Evolutionary conservation across 2,797 vertebrate genomes (phyloP).

Genomic region (Potorous gilbertii): DNA sequence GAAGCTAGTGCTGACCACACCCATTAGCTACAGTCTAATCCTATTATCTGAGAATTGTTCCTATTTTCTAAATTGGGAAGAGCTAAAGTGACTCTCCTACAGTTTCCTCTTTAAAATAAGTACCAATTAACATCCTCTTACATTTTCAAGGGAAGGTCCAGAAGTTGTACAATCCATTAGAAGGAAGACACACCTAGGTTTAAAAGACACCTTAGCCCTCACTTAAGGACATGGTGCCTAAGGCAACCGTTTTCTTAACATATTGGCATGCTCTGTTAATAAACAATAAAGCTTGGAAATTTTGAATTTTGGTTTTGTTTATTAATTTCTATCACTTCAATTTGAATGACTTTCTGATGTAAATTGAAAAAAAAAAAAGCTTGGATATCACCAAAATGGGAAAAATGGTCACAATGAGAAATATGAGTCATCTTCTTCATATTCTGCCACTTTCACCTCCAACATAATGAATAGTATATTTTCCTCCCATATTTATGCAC

Average conservation of each 20-base stretch:
- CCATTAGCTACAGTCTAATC: not conserved
- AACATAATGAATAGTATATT: constrained; percentile 28
- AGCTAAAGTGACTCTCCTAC: not conserved
- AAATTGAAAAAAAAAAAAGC: not conserved
- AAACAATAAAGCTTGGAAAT: not conserved
- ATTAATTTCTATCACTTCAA: not conserved
- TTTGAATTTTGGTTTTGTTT: not conserved
- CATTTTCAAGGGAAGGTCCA: not conserved
- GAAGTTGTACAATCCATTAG: not conserved
- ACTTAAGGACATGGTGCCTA: not conserved
- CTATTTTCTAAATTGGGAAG: not conserved
- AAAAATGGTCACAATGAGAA: not conserved
- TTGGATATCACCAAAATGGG: not conserved
- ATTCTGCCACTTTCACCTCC: constrained; percentile 14
- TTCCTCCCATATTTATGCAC: constrained; percentile 39
- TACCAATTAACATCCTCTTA: not conserved
- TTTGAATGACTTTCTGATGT: not conserved
- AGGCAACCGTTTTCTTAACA: not conserved
- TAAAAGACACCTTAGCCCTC: not conserved
- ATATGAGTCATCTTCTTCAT: not conserved
- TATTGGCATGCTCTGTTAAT: not conserved
- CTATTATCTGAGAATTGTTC: not conserved
- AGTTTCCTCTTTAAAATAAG: not conserved
- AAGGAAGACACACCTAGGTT: not conserved
- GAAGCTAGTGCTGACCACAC: not conserved